Conservation (phyloP, 2,113 vertebrate genomes). For the Ellobius talpinus region DNA sequence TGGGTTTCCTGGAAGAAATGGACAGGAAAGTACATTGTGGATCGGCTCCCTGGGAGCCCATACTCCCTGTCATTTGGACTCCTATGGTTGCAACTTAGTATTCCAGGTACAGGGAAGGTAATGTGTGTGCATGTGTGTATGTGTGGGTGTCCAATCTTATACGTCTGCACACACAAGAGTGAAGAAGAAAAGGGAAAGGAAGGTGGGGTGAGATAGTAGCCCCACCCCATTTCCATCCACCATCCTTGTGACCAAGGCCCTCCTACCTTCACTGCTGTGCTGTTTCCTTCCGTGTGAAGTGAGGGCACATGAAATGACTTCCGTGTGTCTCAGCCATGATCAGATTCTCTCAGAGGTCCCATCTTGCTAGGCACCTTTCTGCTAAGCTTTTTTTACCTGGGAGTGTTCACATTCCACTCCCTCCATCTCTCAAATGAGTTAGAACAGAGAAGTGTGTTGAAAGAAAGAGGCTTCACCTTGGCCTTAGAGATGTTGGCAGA, state of each 20-base stretch:
- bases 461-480: not conserved
- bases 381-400: conserved; percentile 5
- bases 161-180: not conserved
- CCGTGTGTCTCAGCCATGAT: not conserved
- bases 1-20: conserved; percentile 93
- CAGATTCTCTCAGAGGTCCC: not conserved
- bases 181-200: not conserved
- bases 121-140: too few species aligned
- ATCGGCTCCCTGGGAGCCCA: conserved; percentile 94
- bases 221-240: not conserved
- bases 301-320: not conserved
- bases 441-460: not conserved
- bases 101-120: conserved; percentile 98
- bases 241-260: not conserved
- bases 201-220: not conserved
- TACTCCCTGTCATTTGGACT: conserved; percentile 96
- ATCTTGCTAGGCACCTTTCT: not conserved
- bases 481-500: not conserved
- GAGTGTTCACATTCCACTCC: not conserved
- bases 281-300: conserved; percentile 16
- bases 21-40: conserved; percentile 95
- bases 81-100: conserved; percentile 97
- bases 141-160: not conserved
- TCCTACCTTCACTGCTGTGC: not conserved
- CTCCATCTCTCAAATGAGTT: not conserved